Conservation (phyloP, 2,113 vertebrate species). For the Azemiops feae region DNA sequence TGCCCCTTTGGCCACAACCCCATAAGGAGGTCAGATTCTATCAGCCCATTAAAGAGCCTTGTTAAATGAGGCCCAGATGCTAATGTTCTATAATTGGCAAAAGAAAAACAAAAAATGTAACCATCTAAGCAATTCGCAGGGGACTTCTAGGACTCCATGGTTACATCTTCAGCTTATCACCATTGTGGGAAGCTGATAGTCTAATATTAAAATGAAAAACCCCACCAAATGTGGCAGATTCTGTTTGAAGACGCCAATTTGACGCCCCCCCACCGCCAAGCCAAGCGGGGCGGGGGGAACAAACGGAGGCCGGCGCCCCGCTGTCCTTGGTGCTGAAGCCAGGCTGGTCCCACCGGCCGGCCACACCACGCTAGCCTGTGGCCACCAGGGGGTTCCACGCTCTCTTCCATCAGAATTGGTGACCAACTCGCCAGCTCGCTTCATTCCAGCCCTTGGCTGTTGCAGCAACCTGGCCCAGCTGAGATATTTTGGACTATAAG, state of each 20-base stretch:
- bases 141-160: not conserved
- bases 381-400: not conserved
- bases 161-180: not conserved
- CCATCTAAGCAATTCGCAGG: not conserved
- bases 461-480: not conserved
- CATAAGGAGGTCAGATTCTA: not conserved
- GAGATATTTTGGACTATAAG: not conserved
- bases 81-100: not conserved
- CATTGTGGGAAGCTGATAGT: not conserved
- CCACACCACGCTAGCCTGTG: not conserved
- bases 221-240: not conserved
- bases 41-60: not conserved
- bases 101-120: not conserved
- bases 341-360: not conserved
- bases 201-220: not conserved
- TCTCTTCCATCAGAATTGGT: not conserved
- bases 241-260: not conserved
- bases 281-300: not conserved
- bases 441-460: not conserved
- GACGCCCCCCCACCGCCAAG: too few species aligned
- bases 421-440: not conserved
- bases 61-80: not conserved
- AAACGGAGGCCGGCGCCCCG: not conserved
- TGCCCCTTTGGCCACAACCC: not conserved
- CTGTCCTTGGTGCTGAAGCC: not conserved